phyloP scores from a whole-genome alignment of 2,888 invertebrate genomes.

The Nephrotoma appendiculata region DNA sequence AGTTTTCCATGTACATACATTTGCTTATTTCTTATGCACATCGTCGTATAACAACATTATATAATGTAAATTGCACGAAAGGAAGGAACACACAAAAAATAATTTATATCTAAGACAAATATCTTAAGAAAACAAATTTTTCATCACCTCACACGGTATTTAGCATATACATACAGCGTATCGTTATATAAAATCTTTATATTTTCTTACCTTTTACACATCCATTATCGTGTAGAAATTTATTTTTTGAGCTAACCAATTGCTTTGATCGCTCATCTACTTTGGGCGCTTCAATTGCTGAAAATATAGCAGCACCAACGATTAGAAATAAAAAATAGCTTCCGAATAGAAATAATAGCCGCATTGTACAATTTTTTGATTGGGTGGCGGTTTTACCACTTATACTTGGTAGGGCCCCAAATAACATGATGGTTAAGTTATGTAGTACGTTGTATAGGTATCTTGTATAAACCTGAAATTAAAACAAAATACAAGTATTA shows the following conservation, averaged over 20 bases:
- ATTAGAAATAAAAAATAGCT: conserved; percentile 45
- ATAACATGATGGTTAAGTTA: conserved; percentile 17
- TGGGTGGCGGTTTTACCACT: conserved; percentile 20
- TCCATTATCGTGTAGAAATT: conserved; percentile 45
- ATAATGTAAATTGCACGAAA: neutral
- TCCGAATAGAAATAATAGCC: conserved; percentile 30
- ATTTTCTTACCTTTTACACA: conserved; percentile 48
- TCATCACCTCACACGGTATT: neutral
- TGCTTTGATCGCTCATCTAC: conserved; percentile 43
- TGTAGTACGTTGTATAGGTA: neutral
- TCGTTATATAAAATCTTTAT: neutral
- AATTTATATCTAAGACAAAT: neutral
- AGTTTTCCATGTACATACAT: neutral
- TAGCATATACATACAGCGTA: neutral
- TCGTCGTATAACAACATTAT: neutral
- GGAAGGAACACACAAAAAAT: neutral
- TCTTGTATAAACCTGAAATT: neutral
- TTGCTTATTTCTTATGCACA: neutral
- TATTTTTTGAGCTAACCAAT: conserved; percentile 38
- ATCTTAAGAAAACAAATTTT: neutral
- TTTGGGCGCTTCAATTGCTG: conserved; percentile 60
- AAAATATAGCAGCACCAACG: conserved; percentile 64
- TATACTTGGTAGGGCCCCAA: conserved; percentile 22
- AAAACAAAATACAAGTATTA: neutral
- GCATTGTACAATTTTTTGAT: conserved; percentile 27